Conservation (phyloP, 2,113 vertebrate species). For the Erythrocercus mccallii region DNA sequence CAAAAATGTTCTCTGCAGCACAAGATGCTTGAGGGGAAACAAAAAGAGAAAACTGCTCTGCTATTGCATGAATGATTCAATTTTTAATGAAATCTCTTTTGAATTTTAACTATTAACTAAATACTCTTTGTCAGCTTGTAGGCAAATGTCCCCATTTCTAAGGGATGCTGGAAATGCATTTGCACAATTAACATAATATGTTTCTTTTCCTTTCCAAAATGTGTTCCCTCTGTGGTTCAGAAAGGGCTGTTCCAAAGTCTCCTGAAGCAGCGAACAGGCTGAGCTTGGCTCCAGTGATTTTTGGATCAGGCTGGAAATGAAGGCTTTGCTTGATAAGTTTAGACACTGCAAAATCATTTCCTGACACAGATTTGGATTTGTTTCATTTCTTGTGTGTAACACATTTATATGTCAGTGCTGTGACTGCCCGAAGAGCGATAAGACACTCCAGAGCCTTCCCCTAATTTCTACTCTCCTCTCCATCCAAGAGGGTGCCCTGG, state of each 20-base stretch:
- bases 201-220: neutral
- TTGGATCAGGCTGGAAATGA: neutral
- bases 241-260: neutral
- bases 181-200: neutral
- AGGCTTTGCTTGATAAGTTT: neutral
- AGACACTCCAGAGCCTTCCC: neutral
- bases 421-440: neutral
- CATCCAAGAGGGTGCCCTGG: neutral
- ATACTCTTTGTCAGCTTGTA: neutral
- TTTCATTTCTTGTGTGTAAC: neutral
- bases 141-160: neutral
- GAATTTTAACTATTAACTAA: neutral
- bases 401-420: neutral
- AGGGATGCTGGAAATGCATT: neutral
- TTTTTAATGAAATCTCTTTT: neutral
- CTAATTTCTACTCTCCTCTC: accelerated
- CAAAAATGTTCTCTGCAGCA: neutral
- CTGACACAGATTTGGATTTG: neutral
- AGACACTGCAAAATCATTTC: neutral
- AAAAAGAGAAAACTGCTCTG: neutral
- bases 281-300: neutral
- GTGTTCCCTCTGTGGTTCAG: neutral
- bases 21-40: neutral
- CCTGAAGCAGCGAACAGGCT: neutral
- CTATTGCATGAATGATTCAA: neutral